phyloP scores from a whole-genome alignment of 1,140 invertebrate genomes.

The Philotrypesis tridentata region DNA sequence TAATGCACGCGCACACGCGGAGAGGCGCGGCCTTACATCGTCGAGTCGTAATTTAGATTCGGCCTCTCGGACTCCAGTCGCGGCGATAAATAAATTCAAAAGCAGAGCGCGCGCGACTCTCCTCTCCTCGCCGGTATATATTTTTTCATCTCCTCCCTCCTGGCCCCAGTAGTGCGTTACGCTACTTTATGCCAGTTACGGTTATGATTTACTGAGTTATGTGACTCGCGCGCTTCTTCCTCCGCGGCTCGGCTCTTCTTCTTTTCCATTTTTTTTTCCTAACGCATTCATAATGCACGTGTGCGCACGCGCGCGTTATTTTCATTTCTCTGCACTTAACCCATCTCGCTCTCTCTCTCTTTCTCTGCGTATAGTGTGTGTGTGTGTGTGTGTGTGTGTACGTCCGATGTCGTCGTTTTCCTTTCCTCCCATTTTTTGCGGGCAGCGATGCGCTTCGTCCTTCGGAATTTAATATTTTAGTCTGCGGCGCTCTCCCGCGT shows the following conservation, averaged over 20 bases:
- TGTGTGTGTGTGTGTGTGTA: no score
- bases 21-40: no score
- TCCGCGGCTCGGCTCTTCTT: neutral
- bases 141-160: neutral
- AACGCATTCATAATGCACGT: neutral
- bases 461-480: slow-evolving; percentile 34
- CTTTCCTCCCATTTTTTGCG: neutral
- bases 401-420: neutral
- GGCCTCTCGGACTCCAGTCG: slow-evolving; percentile 8
- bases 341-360: neutral
- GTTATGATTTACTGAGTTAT: slow-evolving; percentile 42
- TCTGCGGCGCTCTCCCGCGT: neutral
- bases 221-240: slow-evolving; percentile 19
- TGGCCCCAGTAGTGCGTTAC: neutral
- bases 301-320: neutral
- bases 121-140: neutral
- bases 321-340: neutral
- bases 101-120: neutral
- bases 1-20: no score
- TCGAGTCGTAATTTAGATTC: neutral
- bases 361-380: no score
- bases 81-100: neutral
- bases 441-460: neutral
- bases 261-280: neutral
- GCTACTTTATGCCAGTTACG: slow-evolving; percentile 7